These are phyloP conservation scores for Lepidocyrtinus sp. DNA, from an alignment of 2,888 invertebrate genomes.

Conservation along the genomic window DNA sequence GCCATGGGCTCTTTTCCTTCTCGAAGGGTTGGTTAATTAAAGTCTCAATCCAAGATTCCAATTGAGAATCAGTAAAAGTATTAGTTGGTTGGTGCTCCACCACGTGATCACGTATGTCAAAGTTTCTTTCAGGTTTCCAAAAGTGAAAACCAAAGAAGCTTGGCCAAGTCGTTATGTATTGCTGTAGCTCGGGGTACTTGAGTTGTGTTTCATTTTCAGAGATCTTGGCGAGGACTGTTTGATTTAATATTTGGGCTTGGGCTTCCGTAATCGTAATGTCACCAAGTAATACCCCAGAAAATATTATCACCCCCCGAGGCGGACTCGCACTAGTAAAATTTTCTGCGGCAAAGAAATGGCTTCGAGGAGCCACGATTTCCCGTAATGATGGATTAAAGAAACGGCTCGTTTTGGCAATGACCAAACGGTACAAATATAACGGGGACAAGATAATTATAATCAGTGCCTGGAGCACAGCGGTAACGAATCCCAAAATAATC, in stretches of 20 bases:
- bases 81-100: not conserved
- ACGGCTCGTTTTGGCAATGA: not conserved
- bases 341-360: not conserved
- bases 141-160: slow-evolving; percentile 9
- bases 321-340: not conserved
- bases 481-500: too few relatives aligned
- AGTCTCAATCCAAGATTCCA: not conserved
- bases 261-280: not conserved
- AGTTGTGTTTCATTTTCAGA: not conserved
- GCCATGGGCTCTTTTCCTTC: slow-evolving; percentile 22
- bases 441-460: not conserved
- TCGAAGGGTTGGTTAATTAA: slow-evolving; percentile 11
- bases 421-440: not conserved
- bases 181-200: slow-evolving; percentile 22
- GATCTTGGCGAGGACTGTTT: not conserved
- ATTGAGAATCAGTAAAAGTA: not conserved
- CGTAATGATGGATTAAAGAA: not conserved
- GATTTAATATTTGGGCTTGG: not conserved
- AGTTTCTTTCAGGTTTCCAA: slow-evolving; percentile 15
- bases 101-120: slow-evolving; percentile 25
- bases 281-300: not conserved
- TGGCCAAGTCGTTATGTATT: slow-evolving; percentile 15
- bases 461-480: too few relatives aligned
- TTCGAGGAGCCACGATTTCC: not conserved
- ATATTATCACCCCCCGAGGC: not conserved